Conservation (phyloP, 1,140 invertebrate species). For the Aphelinus atriplicis region DNA sequence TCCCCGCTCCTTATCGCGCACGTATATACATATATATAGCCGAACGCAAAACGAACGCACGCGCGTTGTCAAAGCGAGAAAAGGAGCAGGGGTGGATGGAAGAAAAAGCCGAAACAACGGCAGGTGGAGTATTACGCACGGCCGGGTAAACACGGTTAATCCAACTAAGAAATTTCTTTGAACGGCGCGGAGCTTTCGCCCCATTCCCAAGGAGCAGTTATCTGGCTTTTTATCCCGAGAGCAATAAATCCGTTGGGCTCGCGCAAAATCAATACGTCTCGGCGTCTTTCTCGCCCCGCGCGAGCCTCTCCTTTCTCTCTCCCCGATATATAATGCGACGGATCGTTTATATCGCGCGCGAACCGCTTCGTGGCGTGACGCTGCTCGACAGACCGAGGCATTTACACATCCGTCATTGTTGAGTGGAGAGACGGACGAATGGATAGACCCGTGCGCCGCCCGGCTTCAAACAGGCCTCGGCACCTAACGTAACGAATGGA, state of each 20-base stretch:
- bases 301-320: too few species aligned
- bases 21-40: too few species aligned
- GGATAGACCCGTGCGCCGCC: too few species aligned
- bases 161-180: slow-evolving; percentile 37
- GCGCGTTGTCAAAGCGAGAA: neutral
- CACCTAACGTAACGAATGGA: too few species aligned
- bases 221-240: slow-evolving; percentile 23
- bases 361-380: too few species aligned
- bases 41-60: too few species aligned
- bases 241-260: neutral
- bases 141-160: slow-evolving; percentile 33
- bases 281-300: neutral
- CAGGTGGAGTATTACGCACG: neutral
- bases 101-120: neutral
- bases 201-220: slow-evolving; percentile 3
- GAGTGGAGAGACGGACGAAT: too few species aligned
- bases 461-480: too few species aligned
- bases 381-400: too few species aligned
- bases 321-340: neutral
- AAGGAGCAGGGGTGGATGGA: neutral
- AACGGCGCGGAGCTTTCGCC: neutral
- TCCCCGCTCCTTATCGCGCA: too few species aligned
- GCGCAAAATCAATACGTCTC: slow-evolving; percentile 27
- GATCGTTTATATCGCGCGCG: neutral
- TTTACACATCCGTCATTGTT: too few species aligned